Base-by-base conservation (phyloP, 1,140 invertebrate species). In the Amyelois transitella region DNA sequence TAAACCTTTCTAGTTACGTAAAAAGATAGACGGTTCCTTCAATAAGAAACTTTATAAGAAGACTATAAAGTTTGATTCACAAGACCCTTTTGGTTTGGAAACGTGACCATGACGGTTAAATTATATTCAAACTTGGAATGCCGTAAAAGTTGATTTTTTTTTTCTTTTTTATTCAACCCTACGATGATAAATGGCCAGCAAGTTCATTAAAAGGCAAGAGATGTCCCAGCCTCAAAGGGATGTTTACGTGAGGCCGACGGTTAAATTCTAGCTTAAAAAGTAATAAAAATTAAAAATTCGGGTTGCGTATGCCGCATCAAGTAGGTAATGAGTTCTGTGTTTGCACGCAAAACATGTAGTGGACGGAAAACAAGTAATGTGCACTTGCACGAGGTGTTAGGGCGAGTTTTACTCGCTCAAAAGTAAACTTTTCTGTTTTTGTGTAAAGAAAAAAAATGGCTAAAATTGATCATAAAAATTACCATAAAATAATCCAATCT, bases 281-380 rank as follows among this genome's bases (percentile, higher is more conserved):
- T 54, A 21, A 60, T 66, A 62, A 65, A 71, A 71, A 67, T 64
- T 71, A 68, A 64, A 71, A 71, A 71, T 71, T 71, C 68, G 20
- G 20, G 48, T 48, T 51, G 51, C 25, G 51, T 21, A 21, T 19
- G 51, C 17, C 45, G 55, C 62, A 65, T 66, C 66, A 60, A 60
- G 66, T 62, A 63, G 22, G 61, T 61, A 68, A 72, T 68, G 62
- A 70, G 69, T 68, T 72, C 63, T 62, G 57, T 67, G 59, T 72
- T 72, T 72, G 66, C 66, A 69, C 32, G n/a, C 7, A 38, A 38
- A 38, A 38, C 17, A 38, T 8, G n/a, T 2, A 38, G n/a, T 14
- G 1, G n/a, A 14, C 17, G 6, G 32, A 38, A 45, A 71, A 65
- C 63, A 65, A 51, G 48, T 50, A 18, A 59, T 56, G 32, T 38